Percentiles rank a stretch among this genome's conserved stretches.
Conservation (phyloP, 2,888 invertebrate genomes). For the Smittia aterrima region DNA sequence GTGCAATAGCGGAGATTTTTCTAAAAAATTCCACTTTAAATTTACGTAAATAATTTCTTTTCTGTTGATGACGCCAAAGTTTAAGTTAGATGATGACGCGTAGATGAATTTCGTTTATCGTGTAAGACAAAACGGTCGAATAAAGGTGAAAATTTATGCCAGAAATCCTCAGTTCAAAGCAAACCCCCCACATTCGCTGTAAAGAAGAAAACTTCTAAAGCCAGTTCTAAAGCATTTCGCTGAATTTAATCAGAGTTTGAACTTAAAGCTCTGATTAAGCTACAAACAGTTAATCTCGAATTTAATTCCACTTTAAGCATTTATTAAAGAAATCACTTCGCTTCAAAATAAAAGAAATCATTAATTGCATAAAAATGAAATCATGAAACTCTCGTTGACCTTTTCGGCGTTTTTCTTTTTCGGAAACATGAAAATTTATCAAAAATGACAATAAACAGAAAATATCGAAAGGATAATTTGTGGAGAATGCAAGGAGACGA, state of each 20-base stretch:
- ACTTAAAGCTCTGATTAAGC: neutral
- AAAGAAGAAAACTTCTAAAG: neutral
- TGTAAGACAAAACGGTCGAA: constrained; percentile 6
- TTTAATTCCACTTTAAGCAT: constrained; percentile 18
- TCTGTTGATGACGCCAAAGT: constrained; percentile 22
- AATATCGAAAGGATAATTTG: neutral
- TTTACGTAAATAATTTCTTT: neutral
- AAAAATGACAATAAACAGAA: constrained; percentile 11
- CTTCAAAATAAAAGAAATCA: too few species aligned
- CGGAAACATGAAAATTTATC: neutral
- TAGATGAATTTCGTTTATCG: constrained; percentile 13
- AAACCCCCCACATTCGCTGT: neutral
- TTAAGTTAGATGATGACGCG: constrained; percentile 2
- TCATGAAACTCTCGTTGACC: neutral
- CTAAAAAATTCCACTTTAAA: neutral
- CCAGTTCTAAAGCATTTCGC: neutral
- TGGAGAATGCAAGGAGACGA: neutral
- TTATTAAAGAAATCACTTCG: neutral
- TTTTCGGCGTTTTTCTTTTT: neutral
- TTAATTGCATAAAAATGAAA: neutral
- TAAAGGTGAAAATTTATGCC: neutral
- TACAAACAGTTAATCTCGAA: constrained; percentile 21
- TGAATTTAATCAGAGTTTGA: neutral
- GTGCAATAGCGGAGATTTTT: neutral
- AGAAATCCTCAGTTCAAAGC: neutral